Percentiles rank a stretch among this genome's conserved stretches.
Conservation (phyloP, 2,888 invertebrate species). For the Drosophila algonquin region DNA sequence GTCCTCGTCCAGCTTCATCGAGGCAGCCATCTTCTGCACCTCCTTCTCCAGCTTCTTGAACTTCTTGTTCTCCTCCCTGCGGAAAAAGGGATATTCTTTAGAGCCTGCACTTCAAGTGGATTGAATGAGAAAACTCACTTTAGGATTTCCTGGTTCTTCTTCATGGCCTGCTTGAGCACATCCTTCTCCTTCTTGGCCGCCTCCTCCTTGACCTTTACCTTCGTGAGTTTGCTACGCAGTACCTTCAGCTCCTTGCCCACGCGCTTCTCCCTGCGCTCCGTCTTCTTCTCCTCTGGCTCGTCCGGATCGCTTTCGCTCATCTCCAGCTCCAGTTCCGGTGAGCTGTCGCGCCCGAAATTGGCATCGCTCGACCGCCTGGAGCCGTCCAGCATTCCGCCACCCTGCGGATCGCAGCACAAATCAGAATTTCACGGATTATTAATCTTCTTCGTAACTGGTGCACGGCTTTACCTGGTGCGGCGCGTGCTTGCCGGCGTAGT, state of each 20-base stretch:
- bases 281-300: constrained; percentile 87
- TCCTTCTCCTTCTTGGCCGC: constrained; percentile 91
- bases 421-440: constrained; percentile 4
- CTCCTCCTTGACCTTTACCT: constrained; percentile 87
- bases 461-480: constrained; percentile 67
- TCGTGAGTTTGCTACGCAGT: constrained; percentile 84
- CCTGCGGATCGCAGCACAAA: constrained; percentile 54
- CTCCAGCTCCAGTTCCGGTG: constrained; percentile 86
- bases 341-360: constrained; percentile 85
- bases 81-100: background rate
- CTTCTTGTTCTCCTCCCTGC: constrained; percentile 91
- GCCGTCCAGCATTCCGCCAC: constrained; percentile 77
- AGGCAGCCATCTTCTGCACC: constrained; percentile 95
- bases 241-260: constrained; percentile 84
- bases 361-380: constrained; percentile 83
- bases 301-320: constrained; percentile 87
- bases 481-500: constrained; percentile 47
- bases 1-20: constrained; percentile 92
- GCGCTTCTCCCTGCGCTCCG: constrained; percentile 89
- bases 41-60: constrained; percentile 93
- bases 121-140: constrained; percentile 84
- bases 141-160: constrained; percentile 90
- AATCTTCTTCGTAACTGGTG: background rate
- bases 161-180: constrained; percentile 91
- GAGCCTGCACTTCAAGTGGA: background rate